Conservation (phyloP, 2,113 vertebrate species). For the Plecturocebus donacophilus region DNA sequence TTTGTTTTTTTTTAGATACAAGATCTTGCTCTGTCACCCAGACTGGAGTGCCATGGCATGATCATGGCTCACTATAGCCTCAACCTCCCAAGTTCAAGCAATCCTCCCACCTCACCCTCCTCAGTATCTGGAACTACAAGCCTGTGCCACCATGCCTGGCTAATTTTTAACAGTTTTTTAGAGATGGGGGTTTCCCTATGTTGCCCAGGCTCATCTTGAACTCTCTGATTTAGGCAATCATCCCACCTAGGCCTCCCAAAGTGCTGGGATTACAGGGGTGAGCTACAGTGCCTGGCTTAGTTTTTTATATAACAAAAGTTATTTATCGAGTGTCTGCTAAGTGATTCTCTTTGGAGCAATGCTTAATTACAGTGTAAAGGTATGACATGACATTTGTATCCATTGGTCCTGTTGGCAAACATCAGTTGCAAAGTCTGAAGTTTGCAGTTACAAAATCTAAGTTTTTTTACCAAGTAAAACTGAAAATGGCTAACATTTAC, state of each 20-base stretch:
- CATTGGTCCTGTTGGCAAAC: neutral
- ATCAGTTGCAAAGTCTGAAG: neutral
- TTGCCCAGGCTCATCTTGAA: neutral
- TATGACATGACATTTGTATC: neutral
- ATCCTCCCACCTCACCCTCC: too few relatives aligned
- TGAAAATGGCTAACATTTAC: constrained; percentile 27
- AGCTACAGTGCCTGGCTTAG: too few relatives aligned
- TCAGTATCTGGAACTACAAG: too few relatives aligned
- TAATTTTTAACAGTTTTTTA: too few relatives aligned
- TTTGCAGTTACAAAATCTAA: constrained; percentile 6
- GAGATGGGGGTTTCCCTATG: too few relatives aligned
- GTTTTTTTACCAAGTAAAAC: neutral
- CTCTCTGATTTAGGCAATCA: neutral
- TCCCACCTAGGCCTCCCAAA: neutral
- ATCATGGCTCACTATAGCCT: too few relatives aligned
- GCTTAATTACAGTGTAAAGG: neutral
- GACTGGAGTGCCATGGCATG: too few relatives aligned
- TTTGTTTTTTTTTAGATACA: too few relatives aligned
- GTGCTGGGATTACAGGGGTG: neutral
- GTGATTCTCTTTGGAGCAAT: neutral
- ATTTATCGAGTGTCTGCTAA: neutral
- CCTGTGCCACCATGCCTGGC: too few relatives aligned
- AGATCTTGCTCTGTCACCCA: too few relatives aligned
- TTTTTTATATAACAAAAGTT: neutral
- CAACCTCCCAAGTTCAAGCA: too few relatives aligned